Base-by-base conservation (phyloP, 2,113 vertebrate genomes). In the Platysternon megacephalum region DNA sequence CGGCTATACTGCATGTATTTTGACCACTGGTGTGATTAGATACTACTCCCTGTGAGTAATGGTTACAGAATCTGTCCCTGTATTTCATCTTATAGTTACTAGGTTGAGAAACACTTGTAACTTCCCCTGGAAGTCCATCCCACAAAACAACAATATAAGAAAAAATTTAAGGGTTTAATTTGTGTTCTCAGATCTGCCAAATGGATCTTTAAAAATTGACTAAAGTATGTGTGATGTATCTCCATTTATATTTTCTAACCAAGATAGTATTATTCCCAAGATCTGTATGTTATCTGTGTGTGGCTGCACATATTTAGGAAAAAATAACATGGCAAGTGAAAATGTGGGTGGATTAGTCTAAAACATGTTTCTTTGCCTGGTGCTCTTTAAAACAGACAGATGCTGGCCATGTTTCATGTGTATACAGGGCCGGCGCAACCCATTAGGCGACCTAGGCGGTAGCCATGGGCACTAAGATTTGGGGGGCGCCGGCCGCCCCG, bases 41-140 rank as follows among this genome's bases (percentile, higher is more conserved):
- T 14, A 17, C 28, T 81, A 2, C 16, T 39, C 2, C 8, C 4
- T 1, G 1, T 10, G 1, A 0, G 0, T 22, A 51, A 51, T 82
- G 72, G 26, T 86, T 83, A 65, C 61, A 79, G 39, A 46, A 14
- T 89, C 53, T 42, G 53, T 39, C 72, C 51, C 39, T 21, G 1
- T 82, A 11, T 61, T 93, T 92, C 49, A 14, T 78, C 35, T 4
- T 14, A 10, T 3, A 55, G 1, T 22, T 7, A 83, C 5, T 19
- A 46, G 44, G 35, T 7, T 56, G 29, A 90, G 53, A 80, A 90
- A 76, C 82, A 2, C 4, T 83, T 61, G 11, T 11, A 74, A 79
- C 21, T 86, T 2, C 85, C 24, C 3, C 10, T 90, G 86, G 72
- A 79, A 88, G 55, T 65, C 44, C 21, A 21, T 9, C 5, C 13